phyloP scores from a whole-genome alignment of 2,888 invertebrate species.

The Calliopum simillimum region DNA sequence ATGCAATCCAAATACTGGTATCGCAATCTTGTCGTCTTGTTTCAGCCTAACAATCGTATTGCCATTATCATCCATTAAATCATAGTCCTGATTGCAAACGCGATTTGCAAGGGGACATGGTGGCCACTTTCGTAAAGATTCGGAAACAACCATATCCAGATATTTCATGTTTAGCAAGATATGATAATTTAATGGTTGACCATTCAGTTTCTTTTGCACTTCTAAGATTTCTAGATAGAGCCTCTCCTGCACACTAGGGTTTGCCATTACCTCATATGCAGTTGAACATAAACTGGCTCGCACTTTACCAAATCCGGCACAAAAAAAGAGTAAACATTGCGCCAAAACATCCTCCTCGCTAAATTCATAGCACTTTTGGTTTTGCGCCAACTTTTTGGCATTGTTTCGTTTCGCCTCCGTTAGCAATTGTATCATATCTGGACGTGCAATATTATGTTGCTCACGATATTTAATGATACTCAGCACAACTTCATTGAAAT shows the following conservation, averaged over 20 bases:
- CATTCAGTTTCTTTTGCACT: slow-evolving; percentile 64
- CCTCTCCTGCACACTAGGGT: slow-evolving; percentile 71
- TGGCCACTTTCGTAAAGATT: slow-evolving; percentile 70
- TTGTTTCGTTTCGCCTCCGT: slow-evolving; percentile 67
- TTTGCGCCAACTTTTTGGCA: slow-evolving; percentile 54
- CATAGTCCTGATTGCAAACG: slow-evolving; percentile 70
- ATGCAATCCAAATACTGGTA: slow-evolving; percentile 69
- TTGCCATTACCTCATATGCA: slow-evolving; percentile 71
- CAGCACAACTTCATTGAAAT: slow-evolving; percentile 66
- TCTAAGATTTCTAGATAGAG: slow-evolving; percentile 71
- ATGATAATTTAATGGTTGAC: slow-evolving; percentile 70
- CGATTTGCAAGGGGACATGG: slow-evolving; percentile 68
- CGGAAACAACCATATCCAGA: slow-evolving; percentile 71
- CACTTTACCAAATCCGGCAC: slow-evolving; percentile 71
- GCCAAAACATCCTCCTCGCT: slow-evolving; percentile 71
- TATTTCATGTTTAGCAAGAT: slow-evolving; percentile 72
- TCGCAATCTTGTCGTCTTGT: slow-evolving; percentile 53
- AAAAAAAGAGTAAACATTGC: slow-evolving; percentile 71
- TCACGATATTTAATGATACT: slow-evolving; percentile 68
- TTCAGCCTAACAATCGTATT: slow-evolving; percentile 54
- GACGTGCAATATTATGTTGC: slow-evolving; percentile 67
- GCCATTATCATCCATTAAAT: slow-evolving; percentile 54
- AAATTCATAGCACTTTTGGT: slow-evolving; percentile 54
- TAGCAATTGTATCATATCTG: slow-evolving; percentile 71
- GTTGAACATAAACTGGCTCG: slow-evolving; percentile 68